Base-by-base conservation (phyloP, 2,888 invertebrate genomes). In the Latheticus oryzae region DNA sequence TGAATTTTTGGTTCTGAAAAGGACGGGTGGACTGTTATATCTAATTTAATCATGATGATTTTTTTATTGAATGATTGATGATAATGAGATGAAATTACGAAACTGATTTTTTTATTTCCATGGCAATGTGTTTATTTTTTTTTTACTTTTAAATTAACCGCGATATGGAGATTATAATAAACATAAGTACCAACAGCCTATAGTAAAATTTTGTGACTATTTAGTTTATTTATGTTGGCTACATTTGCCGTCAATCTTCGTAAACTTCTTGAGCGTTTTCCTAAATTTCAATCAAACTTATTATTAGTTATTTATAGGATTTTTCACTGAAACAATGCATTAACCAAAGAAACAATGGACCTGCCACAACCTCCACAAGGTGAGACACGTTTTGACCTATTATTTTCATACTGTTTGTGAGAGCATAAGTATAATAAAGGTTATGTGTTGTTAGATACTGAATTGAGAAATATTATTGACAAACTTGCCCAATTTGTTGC, bases 401-500 rank as follows among this genome's bases (percentile, higher is more conserved):
- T 24, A 17, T 9, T 11, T n/a, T 28, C 5, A 1, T 24, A 8
- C 28, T 5, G 1, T 13, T 16, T 15, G 15, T 13, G 11, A 13
- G 5, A 3, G 30, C n/a, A 19, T 2, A 3, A 9, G 37, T 33
- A 4, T 48, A 26, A 58, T 42, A 61, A 60, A 67, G 69, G 70
- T 70, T 70, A 72, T 66, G 60, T 65, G 64, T 62, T 32, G 63
- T 58, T 77, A 91, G 97, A 97, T 85, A 90, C 90, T 74, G 96
- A 97, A 78, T 86, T 97, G 73, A 89, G 93, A 76, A 97, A 95
- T 82, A 97, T 97, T 75, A 98, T 99, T 74, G 98, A 98, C 83
- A 97, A 97, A 83, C 84, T 98, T 71, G 98, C 98, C 7, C 95
- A 96, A 80, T 98, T 98, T 85, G 98, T 99, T 66, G 98, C 98